A percentile compares a stretch with the other conserved stretches of the same genome.
phyloP scores from a whole-genome alignment of 2,888 invertebrate genomes.

The Aporophyla lueneburgensis region DNA sequence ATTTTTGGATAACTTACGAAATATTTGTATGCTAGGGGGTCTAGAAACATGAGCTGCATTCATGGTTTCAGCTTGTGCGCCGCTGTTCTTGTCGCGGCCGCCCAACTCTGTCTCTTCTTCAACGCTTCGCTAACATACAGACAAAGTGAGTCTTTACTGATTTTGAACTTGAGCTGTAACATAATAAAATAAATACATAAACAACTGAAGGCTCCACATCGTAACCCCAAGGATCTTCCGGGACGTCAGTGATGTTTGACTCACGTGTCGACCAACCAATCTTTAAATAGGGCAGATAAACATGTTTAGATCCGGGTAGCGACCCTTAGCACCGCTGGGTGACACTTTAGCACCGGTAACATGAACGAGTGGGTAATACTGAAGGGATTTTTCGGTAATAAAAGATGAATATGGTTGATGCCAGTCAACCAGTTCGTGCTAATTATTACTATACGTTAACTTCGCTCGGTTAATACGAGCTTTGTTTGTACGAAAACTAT shows the following conservation, averaged over 20 bases:
- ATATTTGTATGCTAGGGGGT: too few species aligned
- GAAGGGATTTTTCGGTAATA: not conserved
- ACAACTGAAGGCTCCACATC: slow-evolving; percentile 53
- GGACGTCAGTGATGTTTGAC: slow-evolving; percentile 19
- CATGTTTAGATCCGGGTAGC: slow-evolving; percentile 38
- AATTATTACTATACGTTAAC: not conserved
- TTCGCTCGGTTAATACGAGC: not conserved
- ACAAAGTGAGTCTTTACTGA: not conserved
- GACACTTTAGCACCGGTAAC: too few species aligned
- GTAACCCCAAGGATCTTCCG: slow-evolving; percentile 48
- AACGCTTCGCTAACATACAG: not conserved
- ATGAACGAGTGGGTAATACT: not conserved
- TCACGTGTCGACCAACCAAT: slow-evolving; percentile 31
- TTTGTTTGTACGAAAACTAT: slow-evolving; percentile 3
- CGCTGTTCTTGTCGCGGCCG: not conserved
- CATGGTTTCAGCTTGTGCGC: too few species aligned
- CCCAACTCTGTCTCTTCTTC: not conserved
- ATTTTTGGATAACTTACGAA: too few species aligned
- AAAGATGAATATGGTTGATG: not conserved
- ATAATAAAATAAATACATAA: slow-evolving; percentile 41
- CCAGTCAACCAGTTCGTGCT: not conserved
- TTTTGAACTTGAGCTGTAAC: slow-evolving; percentile 48
- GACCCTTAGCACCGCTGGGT: slow-evolving; percentile 9
- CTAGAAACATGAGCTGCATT: too few species aligned
- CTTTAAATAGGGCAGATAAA: slow-evolving; percentile 39